These are phyloP conservation scores for Lethrus apterus DNA, from an alignment of 1,140 invertebrate genomes.

Conservation along the genomic window DNA sequence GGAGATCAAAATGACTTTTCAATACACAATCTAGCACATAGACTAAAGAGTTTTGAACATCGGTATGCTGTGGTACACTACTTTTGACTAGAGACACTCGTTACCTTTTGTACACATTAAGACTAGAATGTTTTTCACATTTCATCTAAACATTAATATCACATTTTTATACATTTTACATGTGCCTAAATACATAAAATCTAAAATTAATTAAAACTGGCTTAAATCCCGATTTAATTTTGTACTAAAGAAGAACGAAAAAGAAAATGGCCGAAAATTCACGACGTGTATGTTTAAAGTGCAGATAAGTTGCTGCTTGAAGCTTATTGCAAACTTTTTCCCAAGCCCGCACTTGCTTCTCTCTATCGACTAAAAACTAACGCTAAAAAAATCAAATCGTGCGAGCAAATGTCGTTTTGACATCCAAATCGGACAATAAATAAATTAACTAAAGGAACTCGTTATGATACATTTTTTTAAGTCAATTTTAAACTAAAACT, in stretches of 20 bases:
- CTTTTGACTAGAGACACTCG: slow-evolving; percentile 28
- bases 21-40: too few species aligned
- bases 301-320: slow-evolving; percentile 36
- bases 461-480: too few species aligned
- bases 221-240: slow-evolving; percentile 6
- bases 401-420: too few species aligned
- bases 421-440: too few species aligned
- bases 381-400: too few species aligned
- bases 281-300: slow-evolving; percentile 25
- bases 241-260: neutral
- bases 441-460: too few species aligned
- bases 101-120: slow-evolving; percentile 7
- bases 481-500: too few species aligned
- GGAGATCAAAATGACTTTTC: too few species aligned
- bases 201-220: slow-evolving; percentile 18
- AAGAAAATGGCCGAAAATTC: slow-evolving; percentile 10
- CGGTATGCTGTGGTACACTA: too few species aligned
- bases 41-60: too few species aligned
- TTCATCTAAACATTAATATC: slow-evolving; percentile 12
- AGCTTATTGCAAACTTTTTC: slow-evolving; percentile 41
- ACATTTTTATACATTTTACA: slow-evolving; percentile 8
- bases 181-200: slow-evolving; percentile 8
- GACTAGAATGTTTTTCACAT: slow-evolving; percentile 15
- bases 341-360: slow-evolving; percentile 41
- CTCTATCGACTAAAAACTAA: too few species aligned